Base-by-base conservation (phyloP, 2,113 vertebrate species). In the Gobio gobio region DNA sequence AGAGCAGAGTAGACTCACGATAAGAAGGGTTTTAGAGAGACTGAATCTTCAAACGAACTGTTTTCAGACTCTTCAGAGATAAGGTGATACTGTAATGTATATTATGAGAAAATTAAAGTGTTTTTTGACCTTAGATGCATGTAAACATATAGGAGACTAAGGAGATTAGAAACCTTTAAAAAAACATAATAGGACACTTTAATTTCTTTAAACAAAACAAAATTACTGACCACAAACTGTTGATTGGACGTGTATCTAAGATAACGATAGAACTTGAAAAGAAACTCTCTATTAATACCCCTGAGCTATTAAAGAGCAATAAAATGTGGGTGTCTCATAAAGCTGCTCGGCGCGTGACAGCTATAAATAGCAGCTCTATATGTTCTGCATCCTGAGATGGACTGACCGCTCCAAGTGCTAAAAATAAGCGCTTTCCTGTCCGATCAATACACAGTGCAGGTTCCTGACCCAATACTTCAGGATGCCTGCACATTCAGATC, bases 281-380 rank as follows among this genome's bases (percentile, higher is more conserved):
- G 20, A 40, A 36, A 68, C 4, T 43, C 64, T 29, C 63, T 16
- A 66, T 70, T 22, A 43, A 20, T 43, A 43, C 18, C 20, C 36
- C 36, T 40, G 64, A 40, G 66, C 66, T 10, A 22, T 70, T 20
- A 70, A 36, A 70, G 66, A 70, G 18, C 66, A 43, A 43, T 43
- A 22, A 43, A 10, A 40, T 40, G 36, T 10, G 3, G 16, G 64
- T 33, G 64, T 68, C 29, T 68, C 6, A 20, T 18, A 68, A 68
- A 68, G 64, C 64, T 36, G 29, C 33, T 66, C 22, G 10, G 59
- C 49, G 13, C 10, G 0, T 54, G 51, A 54, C 20, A 26, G n/a
- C 63, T 88, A 78, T 85, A 79, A 68, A 84, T 84, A 87, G n/a
- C 59, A 64, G 66, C 63, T 47, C 63, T 47, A 24, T 26, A 20